Base-by-base conservation (phyloP, 2,113 vertebrate species). In the Eudyptes chrysolophus region DNA sequence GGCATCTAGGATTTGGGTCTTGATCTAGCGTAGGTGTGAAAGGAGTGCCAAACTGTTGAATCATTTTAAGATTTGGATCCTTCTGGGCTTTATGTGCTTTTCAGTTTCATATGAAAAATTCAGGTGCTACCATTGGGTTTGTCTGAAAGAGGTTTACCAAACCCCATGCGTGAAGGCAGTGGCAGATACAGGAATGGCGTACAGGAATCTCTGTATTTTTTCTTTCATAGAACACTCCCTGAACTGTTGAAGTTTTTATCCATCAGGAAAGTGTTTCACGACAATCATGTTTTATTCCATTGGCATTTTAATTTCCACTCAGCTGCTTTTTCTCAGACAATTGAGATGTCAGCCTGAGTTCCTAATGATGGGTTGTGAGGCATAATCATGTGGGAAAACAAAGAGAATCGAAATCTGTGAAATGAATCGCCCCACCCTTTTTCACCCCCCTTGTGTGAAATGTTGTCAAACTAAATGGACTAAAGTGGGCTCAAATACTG, bases 151-250 rank as follows among this genome's bases (percentile, higher is more conserved):
- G 52, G 40, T 29, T 62, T 58, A 20, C 55, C 42, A 88, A 36
- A 19, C 15, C 20, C 44, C 54, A 12, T 7, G 17, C 9, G 4
- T 44, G 34, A n/a, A 79, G 36, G 61, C 54, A 48, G 49, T 0
- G 1, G 60, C 36, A 26, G 58, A 6, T 34, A 34, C 0, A 0
- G 60, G 72, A 72, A 38, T 9, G 38, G 38, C 7, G 11, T 24
- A 40, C 6, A 15, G 58, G 22, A 32, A 32, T 61, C 46, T 16
- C 2, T 12, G 9, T 26, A 4, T 69, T 76, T 34, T 40, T 30
- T 30, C 0, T 0, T 66, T 72, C 52, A 11, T 14, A 44, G 40
- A 68, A n/a, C 27, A 15, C 3, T 1, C 34, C 10, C 30, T 52
- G 49, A 49, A 57, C 51, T 22, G 15, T 4, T 40, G 42, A 74